A percentile compares a stretch with the other conserved stretches of the same genome.
Conservation (phyloP, 2,113 vertebrate species). For the Taxidea taxus region DNA sequence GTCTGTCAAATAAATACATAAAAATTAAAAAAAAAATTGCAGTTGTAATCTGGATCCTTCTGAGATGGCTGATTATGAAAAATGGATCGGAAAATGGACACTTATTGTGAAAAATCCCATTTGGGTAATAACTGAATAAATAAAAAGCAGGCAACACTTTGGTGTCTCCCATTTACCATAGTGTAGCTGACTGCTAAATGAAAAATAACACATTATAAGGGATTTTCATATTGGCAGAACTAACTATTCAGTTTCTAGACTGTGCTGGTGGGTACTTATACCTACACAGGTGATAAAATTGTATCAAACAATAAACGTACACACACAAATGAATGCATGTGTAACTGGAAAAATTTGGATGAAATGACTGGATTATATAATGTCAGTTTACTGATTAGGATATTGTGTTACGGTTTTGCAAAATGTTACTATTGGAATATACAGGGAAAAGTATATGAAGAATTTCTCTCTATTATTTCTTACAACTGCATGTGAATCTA, state of each 20-base stretch:
- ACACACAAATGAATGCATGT: neutral
- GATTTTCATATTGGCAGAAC: neutral
- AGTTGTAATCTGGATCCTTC: neutral
- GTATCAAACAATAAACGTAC: neutral
- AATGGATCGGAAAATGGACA: neutral
- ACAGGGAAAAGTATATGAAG: neutral
- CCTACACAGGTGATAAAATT: neutral
- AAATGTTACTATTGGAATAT: constrained; percentile 8
- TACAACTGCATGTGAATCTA: neutral
- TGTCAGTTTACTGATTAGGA: neutral
- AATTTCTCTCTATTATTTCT: neutral
- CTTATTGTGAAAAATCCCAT: neutral
- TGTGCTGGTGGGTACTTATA: neutral
- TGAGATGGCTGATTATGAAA: constrained; percentile 16
- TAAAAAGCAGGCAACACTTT: neutral
- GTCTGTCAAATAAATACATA: no score
- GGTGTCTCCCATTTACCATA: neutral
- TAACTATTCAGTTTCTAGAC: neutral
- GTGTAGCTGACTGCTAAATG: neutral
- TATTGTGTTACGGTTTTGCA: neutral
- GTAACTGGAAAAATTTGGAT: neutral
- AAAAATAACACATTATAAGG: neutral
- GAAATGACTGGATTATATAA: neutral
- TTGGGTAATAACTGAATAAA: neutral
- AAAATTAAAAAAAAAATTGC: constrained; percentile 11